Evolutionary conservation across 1,140 invertebrate species (phyloP), one percentile per base, ranked within the genome.

Genomic region (Tetramorium parvispinum): DNA sequence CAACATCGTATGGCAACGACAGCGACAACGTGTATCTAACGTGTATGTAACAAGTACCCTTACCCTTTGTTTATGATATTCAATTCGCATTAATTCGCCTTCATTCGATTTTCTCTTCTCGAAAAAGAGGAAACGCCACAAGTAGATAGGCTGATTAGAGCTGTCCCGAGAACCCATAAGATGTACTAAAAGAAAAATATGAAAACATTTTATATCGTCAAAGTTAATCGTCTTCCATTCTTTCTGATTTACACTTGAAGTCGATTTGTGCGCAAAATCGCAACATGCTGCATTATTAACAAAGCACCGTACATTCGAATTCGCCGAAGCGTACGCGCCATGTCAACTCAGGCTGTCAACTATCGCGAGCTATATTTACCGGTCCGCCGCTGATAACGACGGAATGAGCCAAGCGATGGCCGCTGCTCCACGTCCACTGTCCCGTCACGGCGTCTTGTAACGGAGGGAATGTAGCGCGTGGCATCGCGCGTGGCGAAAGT

Each of bases 11-110:
- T 49, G 32, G 49, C 63, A 61, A 87, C 82, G 75, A 86, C 51
- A 53, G 77, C 32, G 32, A 32, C 32, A 3, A 32, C 32, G 32
- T 0, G 32, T 32, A 4, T 32, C 32, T 32, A 32, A 32, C 32
- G 32, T 32, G 32, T 32, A 3, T 32, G 89, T 71, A 88, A 87
- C 86, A 85, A 87, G 8, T 43, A 73, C 51, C 57, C 70, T 87
- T 88, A 16, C 13, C 32, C 32, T 49, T 16, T 13, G 11, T 46
- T 46, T 8, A 46, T 11, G 7, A 11, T 16, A 49, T 85, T 88
- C 61, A 77, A 27, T 16, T 73, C 59, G 75, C 40, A 61, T 86
- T 81, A 82, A 88, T 68, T 75, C 49, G 57, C 24, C 3, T 51
- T 82, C 85, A 13, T 59, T 73, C 66, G 57, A 71, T 73, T 65